Base-by-base conservation (phyloP, 2,113 vertebrate genomes). In the Saguinus midas region DNA sequence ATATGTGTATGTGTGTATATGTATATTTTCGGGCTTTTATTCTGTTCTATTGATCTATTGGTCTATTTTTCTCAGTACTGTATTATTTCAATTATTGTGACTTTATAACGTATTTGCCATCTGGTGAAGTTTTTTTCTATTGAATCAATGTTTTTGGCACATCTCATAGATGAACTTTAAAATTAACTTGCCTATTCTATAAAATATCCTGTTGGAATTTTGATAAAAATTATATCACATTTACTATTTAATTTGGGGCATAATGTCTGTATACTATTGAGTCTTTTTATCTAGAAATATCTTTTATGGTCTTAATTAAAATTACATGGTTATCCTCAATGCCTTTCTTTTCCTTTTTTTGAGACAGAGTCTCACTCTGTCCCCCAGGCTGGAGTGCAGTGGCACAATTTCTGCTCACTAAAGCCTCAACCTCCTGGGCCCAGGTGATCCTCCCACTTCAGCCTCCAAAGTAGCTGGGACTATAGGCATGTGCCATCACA, bases 301-400 rank as follows among this genome's bases (percentile, higher is more conserved):
- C 32, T 89, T 84, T 89, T 83, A 89, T 35, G 57, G 10, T 58
- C 72, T 75, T 88, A 52, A 50, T 57, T 96, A 68, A 88, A 95
- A 88, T 88, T 95, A 75, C 57, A 76, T 92, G 45, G 64, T 64
- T 95, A 50, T 87, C 82, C 70, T 91, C 10, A 91, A 37, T 73
- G 29, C 25, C 13, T 29, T 64, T 64, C 27, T 29, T 64, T 64
- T 64, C 27, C 29, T 64, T 29, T 64, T 64, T 29, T 64, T 29
- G 61, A 64, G 61, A 64, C 61, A 29, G 27, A 12, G 27, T 64
- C 61, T 64, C 27, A 64, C 27, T 64, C 27, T 64, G 27, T 64
- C 61, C 29, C 27, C 61, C 61, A 64, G 61, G 61, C 27, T 64
- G 61, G 61, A 64, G 61, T 29, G 61, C 27, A 64, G 61, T 29